phyloP scores from a whole-genome alignment of 2,888 invertebrate genomes.

The Zygothrica quintamaculata region DNA sequence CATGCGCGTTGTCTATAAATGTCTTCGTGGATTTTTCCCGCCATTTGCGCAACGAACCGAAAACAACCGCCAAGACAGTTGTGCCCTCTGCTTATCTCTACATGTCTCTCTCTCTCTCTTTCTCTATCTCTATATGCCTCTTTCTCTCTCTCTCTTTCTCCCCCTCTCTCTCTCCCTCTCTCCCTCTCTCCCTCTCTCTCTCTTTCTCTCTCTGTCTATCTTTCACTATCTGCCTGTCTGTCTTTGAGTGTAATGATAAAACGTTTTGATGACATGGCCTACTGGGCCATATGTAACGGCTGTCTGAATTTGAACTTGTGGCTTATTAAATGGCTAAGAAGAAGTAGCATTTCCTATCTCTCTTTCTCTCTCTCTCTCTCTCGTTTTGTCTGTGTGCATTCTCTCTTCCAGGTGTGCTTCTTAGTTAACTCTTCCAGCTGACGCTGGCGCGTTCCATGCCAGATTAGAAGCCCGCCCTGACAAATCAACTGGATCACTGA shows the following conservation, averaged over 20 bases:
- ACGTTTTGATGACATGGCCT: constrained; percentile 29
- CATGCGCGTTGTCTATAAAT: neutral
- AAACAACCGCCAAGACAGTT: constrained; percentile 67
- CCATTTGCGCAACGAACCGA: constrained; percentile 75
- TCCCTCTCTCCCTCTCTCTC: neutral
- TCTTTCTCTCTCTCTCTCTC: neutral
- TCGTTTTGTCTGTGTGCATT: neutral
- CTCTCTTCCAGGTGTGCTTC: neutral
- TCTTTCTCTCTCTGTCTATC: neutral
- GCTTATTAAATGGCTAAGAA: constrained; percentile 45
- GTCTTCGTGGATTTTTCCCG: constrained; percentile 64
- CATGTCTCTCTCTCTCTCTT: neutral
- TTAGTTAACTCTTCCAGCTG: constrained; percentile 63
- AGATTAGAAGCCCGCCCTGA: constrained; percentile 48
- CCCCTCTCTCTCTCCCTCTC: neutral
- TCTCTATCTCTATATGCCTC: too few species aligned
- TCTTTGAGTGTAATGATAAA: constrained; percentile 29
- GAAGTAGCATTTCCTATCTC: too few species aligned
- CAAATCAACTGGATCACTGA: constrained; percentile 72
- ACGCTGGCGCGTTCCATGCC: constrained; percentile 58
- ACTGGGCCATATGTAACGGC: constrained; percentile 43
- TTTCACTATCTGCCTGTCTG: neutral
- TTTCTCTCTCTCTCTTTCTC: neutral
- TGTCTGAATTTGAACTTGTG: constrained; percentile 30
- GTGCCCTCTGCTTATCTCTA: constrained; percentile 11